phyloP scores from a whole-genome alignment of 2,113 vertebrate genomes.

The Hippocampus mohnikei region DNA sequence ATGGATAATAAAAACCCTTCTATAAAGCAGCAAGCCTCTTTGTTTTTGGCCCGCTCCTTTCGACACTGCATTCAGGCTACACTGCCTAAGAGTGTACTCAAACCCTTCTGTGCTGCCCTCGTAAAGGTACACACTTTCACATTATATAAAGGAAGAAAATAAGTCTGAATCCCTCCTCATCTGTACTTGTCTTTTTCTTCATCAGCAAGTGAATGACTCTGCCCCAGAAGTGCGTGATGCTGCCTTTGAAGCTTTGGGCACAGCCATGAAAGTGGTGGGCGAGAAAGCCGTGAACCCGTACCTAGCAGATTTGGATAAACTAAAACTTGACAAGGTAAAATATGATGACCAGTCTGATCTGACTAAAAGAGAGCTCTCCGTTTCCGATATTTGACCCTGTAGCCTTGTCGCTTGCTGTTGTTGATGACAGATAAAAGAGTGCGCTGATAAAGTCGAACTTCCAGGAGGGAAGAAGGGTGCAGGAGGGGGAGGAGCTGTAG shows the following conservation, averaged over 20 bases:
- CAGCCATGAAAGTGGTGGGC: slow-evolving; percentile 92
- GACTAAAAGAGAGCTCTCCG: too few relatives aligned
- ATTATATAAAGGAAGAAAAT: background rate
- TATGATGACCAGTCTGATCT: background rate
- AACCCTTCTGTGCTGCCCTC: slow-evolving; percentile 91
- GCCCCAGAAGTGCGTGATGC: slow-evolving; percentile 94
- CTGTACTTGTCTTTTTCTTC: background rate
- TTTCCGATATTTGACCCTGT: background rate
- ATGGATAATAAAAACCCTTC: slow-evolving; percentile 99
- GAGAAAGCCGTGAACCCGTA: slow-evolving; percentile 95
- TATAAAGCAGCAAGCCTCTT: slow-evolving; percentile 94
- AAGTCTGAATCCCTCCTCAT: background rate
- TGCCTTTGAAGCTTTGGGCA: slow-evolving; percentile 93
- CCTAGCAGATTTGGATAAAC: slow-evolving; percentile 89
- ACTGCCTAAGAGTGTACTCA: slow-evolving; percentile 87
- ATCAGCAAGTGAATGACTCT: slow-evolving; percentile 95
- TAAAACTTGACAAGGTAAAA: slow-evolving; percentile 91
- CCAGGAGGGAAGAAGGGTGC: slow-evolving; percentile 77
- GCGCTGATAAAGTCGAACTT: slow-evolving; percentile 90
- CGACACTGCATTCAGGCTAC: slow-evolving; percentile 87
- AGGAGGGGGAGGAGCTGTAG: slow-evolving; percentile 57
- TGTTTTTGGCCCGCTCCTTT: slow-evolving; percentile 95
- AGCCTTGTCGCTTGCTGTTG: background rate
- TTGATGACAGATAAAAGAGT: slow-evolving; percentile 86
- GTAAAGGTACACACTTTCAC: slow-evolving; percentile 79